phyloP scores from a whole-genome alignment of 2,797 vertebrate species.

The Gadopsis bispinosus region DNA sequence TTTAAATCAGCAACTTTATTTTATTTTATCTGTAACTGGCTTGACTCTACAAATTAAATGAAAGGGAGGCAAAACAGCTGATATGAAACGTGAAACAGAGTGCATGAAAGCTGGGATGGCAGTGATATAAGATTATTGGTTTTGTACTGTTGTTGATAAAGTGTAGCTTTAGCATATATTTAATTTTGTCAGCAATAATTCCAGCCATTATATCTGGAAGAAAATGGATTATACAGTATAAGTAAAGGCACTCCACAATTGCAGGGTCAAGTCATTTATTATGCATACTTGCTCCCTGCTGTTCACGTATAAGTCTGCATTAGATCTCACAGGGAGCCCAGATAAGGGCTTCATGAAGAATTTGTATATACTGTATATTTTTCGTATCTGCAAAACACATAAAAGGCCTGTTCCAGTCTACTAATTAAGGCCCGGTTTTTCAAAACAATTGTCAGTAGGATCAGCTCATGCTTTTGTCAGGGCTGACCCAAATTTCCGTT shows the following conservation, averaged over 20 bases:
- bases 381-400: neutral
- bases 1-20: conserved; percentile 28
- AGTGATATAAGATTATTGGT: conserved; percentile 7
- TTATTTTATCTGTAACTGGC: conserved; percentile 8
- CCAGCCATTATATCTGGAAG: neutral
- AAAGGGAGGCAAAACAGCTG: conserved; percentile 12
- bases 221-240: neutral
- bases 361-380: neutral
- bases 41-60: conserved; percentile 28
- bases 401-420: neutral
- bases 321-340: conserved; percentile 15
- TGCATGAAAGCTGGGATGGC: conserved; percentile 12
- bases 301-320: conserved; percentile 15
- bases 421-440: neutral
- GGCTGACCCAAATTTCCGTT: conserved; percentile 63
- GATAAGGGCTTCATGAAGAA: conserved; percentile 6
- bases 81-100: conserved; percentile 14
- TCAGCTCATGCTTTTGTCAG: conserved; percentile 51
- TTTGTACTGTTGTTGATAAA: conserved; percentile 3
- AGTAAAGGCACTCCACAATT: neutral
- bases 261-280: conserved; percentile 17
- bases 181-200: conserved; percentile 19
- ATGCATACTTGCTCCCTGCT: conserved; percentile 21
- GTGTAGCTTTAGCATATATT: neutral
- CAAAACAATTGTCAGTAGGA: conserved; percentile 26